phyloP scores from a whole-genome alignment of 2,797 vertebrate genomes.

The Heterohyrax brucei region DNA sequence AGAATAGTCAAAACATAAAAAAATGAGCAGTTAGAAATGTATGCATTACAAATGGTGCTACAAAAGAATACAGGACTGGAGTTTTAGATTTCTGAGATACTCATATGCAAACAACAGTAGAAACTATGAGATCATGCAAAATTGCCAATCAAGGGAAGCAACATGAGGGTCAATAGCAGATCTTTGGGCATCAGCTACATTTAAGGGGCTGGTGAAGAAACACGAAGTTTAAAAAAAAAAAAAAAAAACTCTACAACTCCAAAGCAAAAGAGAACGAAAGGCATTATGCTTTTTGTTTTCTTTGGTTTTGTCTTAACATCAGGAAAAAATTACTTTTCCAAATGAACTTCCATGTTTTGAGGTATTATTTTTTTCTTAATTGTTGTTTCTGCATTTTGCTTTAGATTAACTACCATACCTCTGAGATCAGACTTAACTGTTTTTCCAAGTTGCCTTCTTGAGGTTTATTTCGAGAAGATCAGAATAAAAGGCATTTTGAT shows the following conservation, averaged over 20 bases:
- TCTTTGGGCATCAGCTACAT: not conserved
- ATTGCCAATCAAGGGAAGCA: not conserved
- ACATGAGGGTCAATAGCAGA: not conserved
- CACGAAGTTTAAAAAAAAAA: not conserved
- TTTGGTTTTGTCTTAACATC: not conserved
- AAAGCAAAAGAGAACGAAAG: not conserved
- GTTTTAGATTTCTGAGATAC: constrained; percentile 13
- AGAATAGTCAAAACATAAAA: constrained; percentile 23
- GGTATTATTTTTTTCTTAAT: not conserved
- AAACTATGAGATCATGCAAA: not conserved
- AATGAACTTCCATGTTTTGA: not conserved
- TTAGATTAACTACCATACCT: not conserved
- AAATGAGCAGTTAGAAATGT: not conserved
- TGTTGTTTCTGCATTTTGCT: not conserved
- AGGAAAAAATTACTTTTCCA: constrained; percentile 34
- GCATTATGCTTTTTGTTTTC: not conserved
- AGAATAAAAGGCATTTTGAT: constrained; percentile 10
- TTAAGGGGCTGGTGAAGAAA: not conserved
- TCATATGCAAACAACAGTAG: not conserved
- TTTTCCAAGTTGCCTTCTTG: not conserved
- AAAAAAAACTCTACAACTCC: constrained; percentile 6
- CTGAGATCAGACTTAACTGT: not conserved
- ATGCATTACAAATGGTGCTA: not conserved
- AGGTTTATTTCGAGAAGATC: not conserved
- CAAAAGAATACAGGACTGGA: not conserved